Conservation (phyloP, 2,888 invertebrate genomes). For the Drosophila macrothrix region DNA sequence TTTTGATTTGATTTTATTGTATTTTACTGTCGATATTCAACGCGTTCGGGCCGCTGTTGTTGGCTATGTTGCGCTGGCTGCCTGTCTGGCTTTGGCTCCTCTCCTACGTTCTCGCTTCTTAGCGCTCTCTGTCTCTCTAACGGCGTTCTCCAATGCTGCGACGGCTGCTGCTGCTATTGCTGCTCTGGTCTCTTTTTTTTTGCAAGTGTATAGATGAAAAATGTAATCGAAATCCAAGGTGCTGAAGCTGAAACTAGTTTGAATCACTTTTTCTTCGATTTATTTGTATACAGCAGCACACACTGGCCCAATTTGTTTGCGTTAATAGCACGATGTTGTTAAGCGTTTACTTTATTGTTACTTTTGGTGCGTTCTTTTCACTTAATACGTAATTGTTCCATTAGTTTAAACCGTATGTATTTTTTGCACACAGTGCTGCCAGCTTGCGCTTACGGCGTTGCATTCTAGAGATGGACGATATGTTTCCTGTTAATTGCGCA, state of each 20-base stretch:
- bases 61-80: slow-evolving; percentile 74
- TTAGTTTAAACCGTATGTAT: slow-evolving; percentile 80
- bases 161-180: slow-evolving; percentile 50
- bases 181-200: slow-evolving; percentile 60
- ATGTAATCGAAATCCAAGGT: slow-evolving; percentile 72
- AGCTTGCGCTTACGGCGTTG: slow-evolving; percentile 66
- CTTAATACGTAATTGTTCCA: slow-evolving; percentile 78
- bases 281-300: slow-evolving; percentile 61
- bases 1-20: slow-evolving; percentile 3
- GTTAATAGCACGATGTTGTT: slow-evolving; percentile 43
- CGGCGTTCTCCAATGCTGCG: slow-evolving; percentile 57
- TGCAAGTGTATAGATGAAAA: slow-evolving; percentile 77
- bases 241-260: slow-evolving; percentile 72
- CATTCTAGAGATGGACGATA: slow-evolving; percentile 55
- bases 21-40: slow-evolving; percentile 47
- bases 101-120: slow-evolving; percentile 64
- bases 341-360: slow-evolving; percentile 55
- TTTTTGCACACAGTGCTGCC: slow-evolving; percentile 77
- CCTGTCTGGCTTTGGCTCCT: slow-evolving; percentile 57
- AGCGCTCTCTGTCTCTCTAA: slow-evolving; percentile 57
- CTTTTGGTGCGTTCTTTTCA: slow-evolving; percentile 74
- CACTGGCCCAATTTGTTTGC: slow-evolving; percentile 49
- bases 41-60: slow-evolving; percentile 64
- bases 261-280: slow-evolving; percentile 54
- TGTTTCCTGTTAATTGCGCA: slow-evolving; percentile 39